Evolutionary conservation across 2,113 vertebrate genomes (phyloP).

Genomic region (Collichthys lucidus): DNA sequence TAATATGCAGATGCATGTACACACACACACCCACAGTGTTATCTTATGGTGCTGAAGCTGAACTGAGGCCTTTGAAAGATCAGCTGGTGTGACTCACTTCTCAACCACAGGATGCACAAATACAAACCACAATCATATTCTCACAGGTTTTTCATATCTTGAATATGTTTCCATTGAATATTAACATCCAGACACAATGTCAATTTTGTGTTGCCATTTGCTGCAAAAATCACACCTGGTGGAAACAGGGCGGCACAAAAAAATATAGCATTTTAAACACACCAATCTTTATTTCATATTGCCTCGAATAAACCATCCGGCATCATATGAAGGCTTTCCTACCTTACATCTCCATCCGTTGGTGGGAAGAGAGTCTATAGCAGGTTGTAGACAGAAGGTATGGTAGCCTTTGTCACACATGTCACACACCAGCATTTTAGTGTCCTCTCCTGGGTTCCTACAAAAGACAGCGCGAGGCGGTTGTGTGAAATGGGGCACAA

Average conservation of each 20-base stretch:
- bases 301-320: background rate
- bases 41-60: slow-evolving; percentile 4
- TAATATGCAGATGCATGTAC: slow-evolving; percentile 20
- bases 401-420: slow-evolving; percentile 99
- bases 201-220: background rate
- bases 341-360: slow-evolving; percentile 99
- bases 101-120: slow-evolving; percentile 55
- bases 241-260: background rate
- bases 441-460: slow-evolving; percentile 98
- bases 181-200: background rate
- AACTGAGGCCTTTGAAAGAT: slow-evolving; percentile 56
- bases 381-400: slow-evolving; percentile 97
- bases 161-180: slow-evolving; percentile 3
- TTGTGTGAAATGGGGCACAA: background rate
- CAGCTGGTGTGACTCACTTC: slow-evolving; percentile 48
- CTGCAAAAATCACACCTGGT: background rate
- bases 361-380: slow-evolving; percentile 96
- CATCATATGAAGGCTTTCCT: slow-evolving; percentile 57
- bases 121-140: slow-evolving; percentile 42
- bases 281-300: background rate
- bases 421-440: slow-evolving; percentile 99
- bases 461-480: slow-evolving; percentile 1
- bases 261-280: background rate
- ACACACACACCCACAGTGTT: background rate
- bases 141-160: background rate